Evolutionary conservation across 2,888 invertebrate genomes (phyloP), one percentile per base, ranked within the genome.

Genomic region (Xanthia icteritia): DNA sequence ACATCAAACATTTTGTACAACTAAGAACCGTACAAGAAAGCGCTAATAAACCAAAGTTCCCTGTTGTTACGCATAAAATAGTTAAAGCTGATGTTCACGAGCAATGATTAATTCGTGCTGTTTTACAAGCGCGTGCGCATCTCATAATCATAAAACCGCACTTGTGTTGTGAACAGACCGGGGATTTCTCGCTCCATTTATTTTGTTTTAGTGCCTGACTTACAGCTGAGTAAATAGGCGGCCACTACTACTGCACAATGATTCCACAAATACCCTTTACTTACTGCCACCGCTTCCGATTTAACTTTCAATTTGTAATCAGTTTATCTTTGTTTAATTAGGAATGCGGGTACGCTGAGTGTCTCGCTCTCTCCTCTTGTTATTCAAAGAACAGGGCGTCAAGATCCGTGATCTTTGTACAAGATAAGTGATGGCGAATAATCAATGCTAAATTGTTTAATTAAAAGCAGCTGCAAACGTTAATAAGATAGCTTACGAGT

Each of bases 111-210:
- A 93, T 93, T 90, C 90, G 79, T 86, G 87, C 86, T 85, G 85
- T 88, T 88, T 89, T 86, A 88, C 87, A 86, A 88, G 91, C 90
- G 91, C 91, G 90, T 90, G 92, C 90, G 92, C 92, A 93, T 93
- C 92, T 93, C 92, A 92, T 93, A 92, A 92, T 93, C 93, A 90
- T 94, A 93, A 94, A 94, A 92, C 92, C 89, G 90, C 91, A 92
- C 92, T 92, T 92, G 89, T 89, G 91, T 89, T 85, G 85, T 79
- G 85, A 82, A 79, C 91, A 84, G 88, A 89, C 88, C 90, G 89
- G 86, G 89, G 90, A 93, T 94, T 94, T 94, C 93, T 92, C 92
- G 92, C 88, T 89, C 90, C 92, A 92, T 93, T 93, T 93, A 91
- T 90, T 92, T 90, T 92, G 91, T 92, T 93, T 93, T 92, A 93